These are phyloP conservation scores for Semnornis frantzii DNA, from an alignment of 2,113 vertebrate species.

Conservation along the genomic window DNA sequence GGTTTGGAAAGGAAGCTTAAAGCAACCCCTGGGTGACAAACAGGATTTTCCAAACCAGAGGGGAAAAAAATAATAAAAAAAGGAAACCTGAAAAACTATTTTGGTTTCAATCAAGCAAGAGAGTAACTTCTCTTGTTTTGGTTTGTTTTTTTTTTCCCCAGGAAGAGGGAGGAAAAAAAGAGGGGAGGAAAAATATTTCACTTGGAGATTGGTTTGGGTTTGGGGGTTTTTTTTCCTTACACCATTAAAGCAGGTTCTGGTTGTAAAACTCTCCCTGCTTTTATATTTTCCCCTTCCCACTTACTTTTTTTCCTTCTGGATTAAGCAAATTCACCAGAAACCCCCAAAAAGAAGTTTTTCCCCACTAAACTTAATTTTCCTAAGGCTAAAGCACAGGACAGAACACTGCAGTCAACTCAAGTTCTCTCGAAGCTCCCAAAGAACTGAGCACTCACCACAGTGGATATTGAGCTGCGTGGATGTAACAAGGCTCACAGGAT, in stretches of 20 bases:
- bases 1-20: conserved; percentile 17
- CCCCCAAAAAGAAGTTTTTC: not conserved
- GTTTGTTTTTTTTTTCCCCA: not conserved
- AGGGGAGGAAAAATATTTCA: not conserved
- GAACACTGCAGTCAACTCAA: not conserved
- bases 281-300: not conserved
- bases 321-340: conserved; percentile 11
- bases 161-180: not conserved
- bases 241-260: not conserved
- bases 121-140: not conserved
- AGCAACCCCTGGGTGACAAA: not conserved
- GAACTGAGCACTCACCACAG: not conserved
- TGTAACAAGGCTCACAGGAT: not conserved
- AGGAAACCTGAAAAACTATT: conserved; percentile 6
- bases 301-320: not conserved
- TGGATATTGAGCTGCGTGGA: not conserved
- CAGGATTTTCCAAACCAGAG: not conserved
- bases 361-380: not conserved
- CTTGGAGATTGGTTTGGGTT: not conserved
- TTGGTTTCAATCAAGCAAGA: conserved; percentile 15
- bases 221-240: not conserved
- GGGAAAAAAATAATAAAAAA: no score
- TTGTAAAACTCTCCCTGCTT: not conserved
- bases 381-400: not conserved
- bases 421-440: not conserved